A percentile compares a stretch with the other conserved stretches of the same genome.
Conservation (phyloP, 1,140 invertebrate genomes). For the Rhopalosiphum maidis region DNA sequence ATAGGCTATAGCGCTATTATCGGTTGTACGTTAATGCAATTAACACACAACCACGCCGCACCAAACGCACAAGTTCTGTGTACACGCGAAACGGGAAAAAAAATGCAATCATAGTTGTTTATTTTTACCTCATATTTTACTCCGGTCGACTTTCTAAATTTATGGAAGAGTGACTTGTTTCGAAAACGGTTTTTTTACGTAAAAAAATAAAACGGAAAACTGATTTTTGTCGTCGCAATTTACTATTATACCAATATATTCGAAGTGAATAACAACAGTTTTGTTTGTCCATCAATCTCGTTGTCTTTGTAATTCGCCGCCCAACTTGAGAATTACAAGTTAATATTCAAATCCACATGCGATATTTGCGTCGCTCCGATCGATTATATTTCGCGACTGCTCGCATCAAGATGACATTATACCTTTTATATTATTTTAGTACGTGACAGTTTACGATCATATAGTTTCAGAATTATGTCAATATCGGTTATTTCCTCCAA, state of each 20-base stretch:
- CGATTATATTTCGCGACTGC: background rate
- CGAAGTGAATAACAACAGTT: background rate
- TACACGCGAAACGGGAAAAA: conserved; percentile 3
- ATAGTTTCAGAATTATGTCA: background rate
- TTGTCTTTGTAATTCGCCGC: background rate
- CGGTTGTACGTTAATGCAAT: background rate
- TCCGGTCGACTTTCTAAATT: conserved; percentile 27
- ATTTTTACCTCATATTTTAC: background rate
- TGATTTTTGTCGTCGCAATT: background rate
- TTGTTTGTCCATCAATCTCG: background rate
- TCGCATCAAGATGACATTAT: background rate
- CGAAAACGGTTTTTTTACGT: background rate
- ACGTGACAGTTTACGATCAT: background rate
- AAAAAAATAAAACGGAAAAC: background rate
- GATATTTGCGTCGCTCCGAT: background rate
- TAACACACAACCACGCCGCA: background rate
- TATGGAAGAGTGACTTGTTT: conserved; percentile 32
- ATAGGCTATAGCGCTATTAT: conserved; percentile 42
- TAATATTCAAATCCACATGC: background rate
- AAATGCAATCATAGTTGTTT: conserved; percentile 14
- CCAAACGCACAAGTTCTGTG: background rate
- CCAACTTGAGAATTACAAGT: background rate
- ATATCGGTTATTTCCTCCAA: background rate
- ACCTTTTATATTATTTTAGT: background rate
- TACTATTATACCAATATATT: background rate